A percentile compares a stretch with the other conserved stretches of the same genome.
These are phyloP conservation scores for Ornithoptera priamus DNA, from an alignment of 2,888 invertebrate genomes.

Conservation along the genomic window DNA sequence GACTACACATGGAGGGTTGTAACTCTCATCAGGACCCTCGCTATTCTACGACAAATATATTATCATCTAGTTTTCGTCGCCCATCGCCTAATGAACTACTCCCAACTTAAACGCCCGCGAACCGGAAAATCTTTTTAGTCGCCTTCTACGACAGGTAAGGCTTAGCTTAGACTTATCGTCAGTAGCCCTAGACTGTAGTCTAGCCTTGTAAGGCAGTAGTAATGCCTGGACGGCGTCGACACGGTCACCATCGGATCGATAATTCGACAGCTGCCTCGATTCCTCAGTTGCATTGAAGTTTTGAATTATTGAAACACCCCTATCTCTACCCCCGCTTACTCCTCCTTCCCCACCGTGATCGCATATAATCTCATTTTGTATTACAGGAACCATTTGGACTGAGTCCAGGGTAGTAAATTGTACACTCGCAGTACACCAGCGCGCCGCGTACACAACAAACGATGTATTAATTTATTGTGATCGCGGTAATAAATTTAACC, in stretches of 20 bases:
- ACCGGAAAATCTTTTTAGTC: no score
- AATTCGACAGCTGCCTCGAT: constrained; percentile 7
- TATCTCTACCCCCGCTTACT: neutral
- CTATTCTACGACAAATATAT: no score
- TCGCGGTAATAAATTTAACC: constrained; percentile 18
- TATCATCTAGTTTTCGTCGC: no score
- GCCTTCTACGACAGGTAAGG: no score
- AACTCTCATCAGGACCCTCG: no score
- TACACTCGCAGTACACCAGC: neutral
- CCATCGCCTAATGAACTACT: no score
- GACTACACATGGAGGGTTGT: no score
- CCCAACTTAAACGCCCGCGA: no score
- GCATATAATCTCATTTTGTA: neutral
- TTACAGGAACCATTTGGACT: neutral
- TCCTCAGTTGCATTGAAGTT: constrained; percentile 11
- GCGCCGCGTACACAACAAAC: constrained; percentile 4
- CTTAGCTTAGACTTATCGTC: no score
- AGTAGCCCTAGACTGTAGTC: no score
- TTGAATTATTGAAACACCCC: constrained; percentile 13
- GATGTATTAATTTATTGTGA: constrained; percentile 18
- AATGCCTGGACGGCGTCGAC: neutral
- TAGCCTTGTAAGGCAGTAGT: no score
- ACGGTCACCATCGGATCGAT: constrained; percentile 21
- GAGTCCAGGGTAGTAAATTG: constrained; percentile 7
- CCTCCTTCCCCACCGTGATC: no score